phyloP scores from a whole-genome alignment of 1,140 invertebrate genomes.

The Gryon sp. region DNA sequence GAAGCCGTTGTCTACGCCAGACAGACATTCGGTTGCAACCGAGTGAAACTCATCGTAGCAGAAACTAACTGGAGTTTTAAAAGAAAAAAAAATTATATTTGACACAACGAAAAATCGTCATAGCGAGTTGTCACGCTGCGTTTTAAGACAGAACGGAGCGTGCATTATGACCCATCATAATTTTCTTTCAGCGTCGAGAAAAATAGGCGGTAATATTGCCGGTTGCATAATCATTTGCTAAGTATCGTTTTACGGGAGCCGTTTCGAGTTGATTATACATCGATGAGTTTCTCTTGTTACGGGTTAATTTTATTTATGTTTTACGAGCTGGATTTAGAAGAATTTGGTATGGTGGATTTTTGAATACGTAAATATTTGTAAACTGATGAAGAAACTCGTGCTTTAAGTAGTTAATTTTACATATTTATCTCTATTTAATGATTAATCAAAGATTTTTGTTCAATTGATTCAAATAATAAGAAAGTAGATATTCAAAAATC shows the following conservation, averaged over 20 bases:
- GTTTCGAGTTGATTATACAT: constrained; percentile 13
- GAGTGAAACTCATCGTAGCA: constrained; percentile 34
- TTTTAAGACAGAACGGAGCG: constrained; percentile 15
- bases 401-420: no score
- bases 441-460: no score
- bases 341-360: constrained; percentile 21
- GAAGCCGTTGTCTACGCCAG: constrained; percentile 3
- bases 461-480: no score
- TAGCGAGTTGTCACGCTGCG: constrained; percentile 23
- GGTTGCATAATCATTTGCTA: constrained; percentile 55
- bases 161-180: constrained; percentile 65
- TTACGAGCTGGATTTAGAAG: not conserved
- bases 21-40: constrained; percentile 16
- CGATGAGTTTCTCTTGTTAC: constrained; percentile 44
- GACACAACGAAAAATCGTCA: not conserved
- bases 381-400: constrained; percentile 12
- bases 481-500: no score
- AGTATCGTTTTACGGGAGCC: constrained; percentile 34
- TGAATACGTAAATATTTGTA: constrained; percentile 47
- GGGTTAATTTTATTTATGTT: constrained; percentile 50
- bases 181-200: constrained; percentile 55
- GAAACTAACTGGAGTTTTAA: constrained; percentile 11
- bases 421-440: no score
- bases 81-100: no score
- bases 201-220: constrained; percentile 54